Evolutionary conservation across 2,888 invertebrate genomes (phyloP), one percentile per base, ranked within the genome.

Genomic region (Drosophila formosana): DNA sequence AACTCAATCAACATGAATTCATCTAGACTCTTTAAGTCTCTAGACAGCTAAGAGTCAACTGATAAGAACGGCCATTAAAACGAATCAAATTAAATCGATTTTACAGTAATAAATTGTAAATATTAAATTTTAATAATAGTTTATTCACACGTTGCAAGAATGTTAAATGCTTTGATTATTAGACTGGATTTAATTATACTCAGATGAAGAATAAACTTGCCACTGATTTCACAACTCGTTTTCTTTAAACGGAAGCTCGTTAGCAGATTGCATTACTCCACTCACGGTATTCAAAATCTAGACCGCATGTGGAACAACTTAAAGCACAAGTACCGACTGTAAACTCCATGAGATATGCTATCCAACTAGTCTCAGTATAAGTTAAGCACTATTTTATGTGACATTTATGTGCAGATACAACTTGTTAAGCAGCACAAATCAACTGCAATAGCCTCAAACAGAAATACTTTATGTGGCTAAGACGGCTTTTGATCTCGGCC

Each of bases 321-420:
- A 56, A 25, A 30, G 39, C 23, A 3, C 4, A 26, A 53, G 45
- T 65, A 53, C 18, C 6, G 45, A 66, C 30, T 53, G 13, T 45
- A 45, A 53, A 30, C 25, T 39, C 23, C 39, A 58, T 58, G 55
- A 52, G 8, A 34, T 64, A 57, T 51, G 46, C 56, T 53, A 64
- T 46, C 25, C 57, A 61, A 72, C 46, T 53, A 53, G 45, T 53
- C 13, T 11, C n/a, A 25, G 11, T 37, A 6, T 18, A 43, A 67
- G 67, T 53, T 75, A 37, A 57, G 45, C 41, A 28, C 52, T 53
- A 58, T 49, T 61, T 74, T 74, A 76, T 66, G 75, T 47, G 76
- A 64, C 75, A 61, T 70, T 76, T 61, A 78, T 70, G 50, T 37
- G n/a, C 63, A 51, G 56, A 9, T n/a, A 25, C 32, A 60, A 45